Percentiles rank a stretch among this genome's conserved stretches.
Conservation (phyloP, 2,888 invertebrate genomes). For the Resseliella maxima region DNA sequence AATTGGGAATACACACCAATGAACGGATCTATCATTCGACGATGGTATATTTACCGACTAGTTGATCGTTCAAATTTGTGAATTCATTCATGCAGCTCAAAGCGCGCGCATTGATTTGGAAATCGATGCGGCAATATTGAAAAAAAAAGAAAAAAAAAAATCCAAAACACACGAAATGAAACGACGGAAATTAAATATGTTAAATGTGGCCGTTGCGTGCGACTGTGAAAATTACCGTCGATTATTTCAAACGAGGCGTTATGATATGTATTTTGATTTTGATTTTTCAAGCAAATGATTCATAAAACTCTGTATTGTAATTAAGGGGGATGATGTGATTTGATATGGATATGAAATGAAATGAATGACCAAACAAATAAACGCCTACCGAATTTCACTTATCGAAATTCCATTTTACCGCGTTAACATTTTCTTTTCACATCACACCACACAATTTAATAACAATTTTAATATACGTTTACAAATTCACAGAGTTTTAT, state of each 20-base stretch:
- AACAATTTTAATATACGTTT: no score
- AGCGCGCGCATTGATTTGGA: constrained; percentile 16
- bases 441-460: no score
- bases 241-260: neutral
- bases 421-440: no score
- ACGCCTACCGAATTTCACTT: neutral
- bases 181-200: no score
- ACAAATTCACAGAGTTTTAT: no score
- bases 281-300: neutral
- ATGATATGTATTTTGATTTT: neutral
- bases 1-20: no score
- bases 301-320: neutral
- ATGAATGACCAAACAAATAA: neutral
- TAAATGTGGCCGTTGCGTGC: no score
- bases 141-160: neutral
- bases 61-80: neutral
- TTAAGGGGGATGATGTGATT: neutral
- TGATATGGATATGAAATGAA: neutral
- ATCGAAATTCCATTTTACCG: no score
- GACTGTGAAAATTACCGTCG: neutral
- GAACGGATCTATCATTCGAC: no score
- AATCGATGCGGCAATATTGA: neutral
- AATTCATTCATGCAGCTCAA: constrained; percentile 21
- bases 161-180: no score
- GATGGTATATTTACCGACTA: neutral